Evolutionary conservation across 2,888 invertebrate genomes (phyloP).

Genomic region (Leucophenga montana): DNA sequence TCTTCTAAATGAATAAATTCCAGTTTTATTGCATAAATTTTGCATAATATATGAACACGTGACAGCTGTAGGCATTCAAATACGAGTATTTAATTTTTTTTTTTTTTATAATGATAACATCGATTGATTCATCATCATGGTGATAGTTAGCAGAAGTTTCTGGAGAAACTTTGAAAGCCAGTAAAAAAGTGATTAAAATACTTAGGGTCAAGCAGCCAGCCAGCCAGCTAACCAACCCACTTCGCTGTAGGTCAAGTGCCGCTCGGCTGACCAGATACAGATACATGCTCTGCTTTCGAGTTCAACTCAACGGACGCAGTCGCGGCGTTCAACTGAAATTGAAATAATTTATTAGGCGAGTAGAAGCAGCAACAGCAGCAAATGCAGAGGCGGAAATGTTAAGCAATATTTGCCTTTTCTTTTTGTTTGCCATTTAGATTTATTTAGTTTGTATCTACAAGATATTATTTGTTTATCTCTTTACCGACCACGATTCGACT

Average conservation of each 20-base stretch:
- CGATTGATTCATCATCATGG: background rate
- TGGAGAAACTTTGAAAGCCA: too few species aligned
- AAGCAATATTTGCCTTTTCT: slow-evolving; percentile 39
- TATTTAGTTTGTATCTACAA: background rate
- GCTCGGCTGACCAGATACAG: slow-evolving; percentile 17
- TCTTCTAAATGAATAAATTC: background rate
- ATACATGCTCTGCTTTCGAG: slow-evolving; percentile 19
- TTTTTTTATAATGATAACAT: background rate
- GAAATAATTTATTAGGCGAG: slow-evolving; percentile 28
- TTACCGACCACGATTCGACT: slow-evolving; percentile 37
- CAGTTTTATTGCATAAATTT: background rate
- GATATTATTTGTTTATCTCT: slow-evolving; percentile 27
- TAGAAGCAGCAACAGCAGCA: slow-evolving; percentile 22
- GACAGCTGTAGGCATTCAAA: background rate
- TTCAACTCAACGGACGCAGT: background rate
- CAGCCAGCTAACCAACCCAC: background rate
- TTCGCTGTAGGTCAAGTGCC: slow-evolving; percentile 43
- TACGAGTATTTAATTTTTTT: too few species aligned
- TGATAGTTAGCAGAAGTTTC: too few species aligned
- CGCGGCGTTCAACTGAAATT: background rate
- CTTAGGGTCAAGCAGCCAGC: too few species aligned
- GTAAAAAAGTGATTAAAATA: too few species aligned
- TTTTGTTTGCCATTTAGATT: slow-evolving; percentile 28
- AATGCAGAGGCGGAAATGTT: slow-evolving; percentile 60
- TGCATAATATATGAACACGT: slow-evolving; percentile 19